Conservation (phyloP, 2,888 invertebrate genomes). For the Pseudoips prasinana region DNA sequence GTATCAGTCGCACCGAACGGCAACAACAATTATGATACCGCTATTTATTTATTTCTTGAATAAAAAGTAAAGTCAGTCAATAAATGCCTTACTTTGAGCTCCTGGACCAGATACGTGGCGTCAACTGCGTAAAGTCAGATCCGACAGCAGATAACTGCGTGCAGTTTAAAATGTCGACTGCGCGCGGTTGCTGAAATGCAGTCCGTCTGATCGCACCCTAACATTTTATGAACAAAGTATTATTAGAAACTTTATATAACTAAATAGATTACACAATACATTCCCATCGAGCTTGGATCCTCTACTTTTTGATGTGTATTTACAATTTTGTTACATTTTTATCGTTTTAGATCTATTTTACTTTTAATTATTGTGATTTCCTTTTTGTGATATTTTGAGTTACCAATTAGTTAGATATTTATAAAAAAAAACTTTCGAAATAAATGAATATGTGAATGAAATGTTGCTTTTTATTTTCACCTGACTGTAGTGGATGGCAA, state of each 20-base stretch:
- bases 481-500: not conserved
- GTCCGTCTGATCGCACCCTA: too few relatives aligned
- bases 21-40: too few relatives aligned
- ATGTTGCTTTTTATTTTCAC: conserved; percentile 21
- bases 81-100: too few relatives aligned
- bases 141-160: too few relatives aligned
- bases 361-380: conserved; percentile 40
- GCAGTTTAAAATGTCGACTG: too few relatives aligned
- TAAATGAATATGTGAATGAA: conserved; percentile 31
- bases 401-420: conserved; percentile 29
- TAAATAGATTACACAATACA: conserved; percentile 27
- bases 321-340: conserved; percentile 32
- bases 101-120: too few relatives aligned
- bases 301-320: conserved; percentile 33
- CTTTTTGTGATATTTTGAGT: conserved; percentile 54
- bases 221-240: conserved; percentile 26
- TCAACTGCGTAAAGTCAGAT: too few relatives aligned
- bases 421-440: conserved; percentile 33
- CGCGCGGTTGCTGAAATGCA: too few relatives aligned
- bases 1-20: too few relatives aligned
- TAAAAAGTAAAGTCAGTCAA: too few relatives aligned
- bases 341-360: conserved; percentile 24
- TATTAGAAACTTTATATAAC: conserved; percentile 47
- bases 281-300: conserved; percentile 59
- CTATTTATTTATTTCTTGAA: too few relatives aligned